Percentiles rank a stretch among this genome's conserved stretches.
Conservation (phyloP, 2,888 invertebrate genomes). For the Cheilosia grossa region DNA sequence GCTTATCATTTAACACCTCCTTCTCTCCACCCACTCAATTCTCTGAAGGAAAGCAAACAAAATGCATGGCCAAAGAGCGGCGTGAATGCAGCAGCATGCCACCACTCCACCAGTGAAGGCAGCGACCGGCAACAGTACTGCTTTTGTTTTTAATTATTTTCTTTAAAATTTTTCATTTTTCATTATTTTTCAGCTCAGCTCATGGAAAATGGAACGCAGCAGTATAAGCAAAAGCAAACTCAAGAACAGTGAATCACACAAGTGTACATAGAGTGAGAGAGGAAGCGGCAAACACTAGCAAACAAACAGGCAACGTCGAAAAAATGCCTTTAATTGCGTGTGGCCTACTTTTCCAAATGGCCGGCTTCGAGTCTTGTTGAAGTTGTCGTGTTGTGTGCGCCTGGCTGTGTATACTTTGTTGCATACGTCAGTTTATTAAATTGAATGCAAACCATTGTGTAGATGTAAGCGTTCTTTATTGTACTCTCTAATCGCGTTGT, state of each 20-base stretch:
- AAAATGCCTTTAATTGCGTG: slow-evolving; percentile 68
- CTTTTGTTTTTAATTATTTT: slow-evolving; percentile 67
- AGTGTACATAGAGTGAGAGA: slow-evolving; percentile 51
- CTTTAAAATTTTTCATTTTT: slow-evolving; percentile 47
- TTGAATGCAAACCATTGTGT: slow-evolving; percentile 26
- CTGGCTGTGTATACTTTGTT: neutral
- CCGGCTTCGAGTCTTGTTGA: slow-evolving; percentile 62
- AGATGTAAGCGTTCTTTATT: slow-evolving; percentile 12
- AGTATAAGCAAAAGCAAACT: slow-evolving; percentile 34
- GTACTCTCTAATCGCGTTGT: slow-evolving; percentile 15
- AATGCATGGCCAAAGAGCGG: slow-evolving; percentile 15
- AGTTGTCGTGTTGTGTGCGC: slow-evolving; percentile 4
- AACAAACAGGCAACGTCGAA: slow-evolving; percentile 9
- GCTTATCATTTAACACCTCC: slow-evolving; percentile 57
- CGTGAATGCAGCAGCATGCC: slow-evolving; percentile 23
- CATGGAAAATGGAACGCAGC: slow-evolving; percentile 67
- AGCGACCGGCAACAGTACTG: slow-evolving; percentile 58
- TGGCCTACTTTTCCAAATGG: slow-evolving; percentile 73
- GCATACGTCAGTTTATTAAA: slow-evolving; percentile 20
- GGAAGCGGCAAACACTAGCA: slow-evolving; percentile 35
- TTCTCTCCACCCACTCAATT: slow-evolving; percentile 42
- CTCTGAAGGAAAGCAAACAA: slow-evolving; percentile 51
- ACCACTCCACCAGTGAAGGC: slow-evolving; percentile 5
- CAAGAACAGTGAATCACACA: slow-evolving; percentile 73
- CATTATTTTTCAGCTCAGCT: slow-evolving; percentile 43